Conservation (phyloP, 2,113 vertebrate species). For the Percina caprodes region DNA sequence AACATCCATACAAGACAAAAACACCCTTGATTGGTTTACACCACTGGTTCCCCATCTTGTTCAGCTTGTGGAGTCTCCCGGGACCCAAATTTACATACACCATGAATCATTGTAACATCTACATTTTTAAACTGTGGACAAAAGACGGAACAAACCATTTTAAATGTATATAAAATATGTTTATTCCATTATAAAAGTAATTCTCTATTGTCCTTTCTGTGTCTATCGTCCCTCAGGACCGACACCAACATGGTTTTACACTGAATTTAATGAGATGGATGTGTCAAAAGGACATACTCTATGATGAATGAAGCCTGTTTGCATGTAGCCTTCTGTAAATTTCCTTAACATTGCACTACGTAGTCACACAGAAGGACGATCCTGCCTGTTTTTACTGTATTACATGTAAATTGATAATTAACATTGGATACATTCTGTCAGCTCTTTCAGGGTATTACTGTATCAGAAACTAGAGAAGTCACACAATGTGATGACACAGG, state of each 20-base stretch:
- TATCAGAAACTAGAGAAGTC: conserved; percentile 19
- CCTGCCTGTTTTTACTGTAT: not conserved
- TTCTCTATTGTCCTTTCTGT: too few relatives aligned
- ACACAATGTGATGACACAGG: conserved; percentile 16
- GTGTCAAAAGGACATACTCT: not conserved
- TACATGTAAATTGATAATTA: not conserved
- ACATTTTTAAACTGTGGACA: too few relatives aligned
- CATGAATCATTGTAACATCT: too few relatives aligned
- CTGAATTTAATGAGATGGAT: too few relatives aligned
- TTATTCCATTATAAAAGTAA: too few relatives aligned
- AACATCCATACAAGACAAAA: not conserved
- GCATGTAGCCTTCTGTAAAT: not conserved
- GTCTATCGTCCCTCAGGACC: too few relatives aligned
- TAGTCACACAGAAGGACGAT: not conserved
- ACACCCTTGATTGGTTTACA: not conserved
- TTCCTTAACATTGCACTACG: not conserved
- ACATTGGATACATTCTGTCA: not conserved
- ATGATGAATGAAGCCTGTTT: not conserved
- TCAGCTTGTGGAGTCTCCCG: too few relatives aligned
- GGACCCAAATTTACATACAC: too few relatives aligned
- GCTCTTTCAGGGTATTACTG: not conserved
- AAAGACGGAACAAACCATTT: too few relatives aligned
- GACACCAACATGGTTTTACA: too few relatives aligned
- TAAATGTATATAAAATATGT: too few relatives aligned
- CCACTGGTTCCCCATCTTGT: too few relatives aligned